Percentiles rank a stretch among this genome's conserved stretches.
Evolutionary conservation across 2,797 vertebrate species (phyloP).

Genomic region (Galaxias olidus): DNA sequence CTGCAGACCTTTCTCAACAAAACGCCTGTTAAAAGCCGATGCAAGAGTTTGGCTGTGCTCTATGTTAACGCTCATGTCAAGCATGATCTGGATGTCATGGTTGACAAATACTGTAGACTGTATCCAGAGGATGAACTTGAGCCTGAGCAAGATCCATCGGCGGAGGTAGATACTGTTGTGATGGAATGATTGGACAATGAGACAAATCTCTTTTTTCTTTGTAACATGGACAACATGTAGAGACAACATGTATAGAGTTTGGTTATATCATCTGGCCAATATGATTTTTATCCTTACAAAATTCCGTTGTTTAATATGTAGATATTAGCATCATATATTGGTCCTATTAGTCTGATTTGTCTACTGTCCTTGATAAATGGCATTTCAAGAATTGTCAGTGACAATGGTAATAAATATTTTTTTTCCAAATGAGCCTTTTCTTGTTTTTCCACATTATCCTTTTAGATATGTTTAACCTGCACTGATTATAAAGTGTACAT

Average conservation of each 20-base stretch:
- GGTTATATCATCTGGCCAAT: no score
- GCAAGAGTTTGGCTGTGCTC: slow-evolving; percentile 85
- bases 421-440: no score
- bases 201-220: not conserved
- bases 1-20: slow-evolving; percentile 83
- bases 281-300: not conserved
- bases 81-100: slow-evolving; percentile 93
- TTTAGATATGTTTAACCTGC: no score
- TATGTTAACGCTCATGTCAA: slow-evolving; percentile 90
- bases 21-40: slow-evolving; percentile 80
- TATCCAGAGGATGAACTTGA: slow-evolving; percentile 81
- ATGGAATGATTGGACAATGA: slow-evolving; percentile 3
- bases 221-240: no score
- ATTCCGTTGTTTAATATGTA: slow-evolving; percentile 4
- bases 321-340: no score
- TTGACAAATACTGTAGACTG: slow-evolving; percentile 90
- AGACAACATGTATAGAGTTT: no score
- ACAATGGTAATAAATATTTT: no score
- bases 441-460: no score
- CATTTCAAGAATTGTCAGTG: no score
- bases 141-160: slow-evolving; percentile 13
- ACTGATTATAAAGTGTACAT: no score
- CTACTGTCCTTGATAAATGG: no score
- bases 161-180: not conserved
- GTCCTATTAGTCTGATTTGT: no score